These are phyloP conservation scores for Perccottus glenii DNA, from an alignment of 2,113 vertebrate genomes.

Conservation along the genomic window DNA sequence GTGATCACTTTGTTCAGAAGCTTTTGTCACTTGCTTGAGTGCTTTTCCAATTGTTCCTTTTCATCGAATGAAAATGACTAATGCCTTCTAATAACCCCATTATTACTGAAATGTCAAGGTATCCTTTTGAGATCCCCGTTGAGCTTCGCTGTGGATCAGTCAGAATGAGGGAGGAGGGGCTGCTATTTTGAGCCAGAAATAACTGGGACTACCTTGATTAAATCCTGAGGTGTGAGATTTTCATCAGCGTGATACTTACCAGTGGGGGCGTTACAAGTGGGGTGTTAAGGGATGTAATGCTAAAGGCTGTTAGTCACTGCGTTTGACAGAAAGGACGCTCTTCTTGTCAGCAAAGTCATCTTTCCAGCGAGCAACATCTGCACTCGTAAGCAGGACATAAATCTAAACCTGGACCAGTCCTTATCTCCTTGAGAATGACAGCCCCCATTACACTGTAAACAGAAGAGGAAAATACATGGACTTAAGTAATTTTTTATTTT, in stretches of 20 bases:
- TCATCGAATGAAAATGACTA: conserved; percentile 12
- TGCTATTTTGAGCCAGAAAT: conserved; percentile 43
- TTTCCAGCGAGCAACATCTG: conserved; percentile 61
- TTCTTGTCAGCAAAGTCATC: conserved; percentile 81
- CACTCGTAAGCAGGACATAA: conserved; percentile 70
- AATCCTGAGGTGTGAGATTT: conserved; percentile 68
- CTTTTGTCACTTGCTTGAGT: conserved; percentile 39
- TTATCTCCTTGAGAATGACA: conserved; percentile 60
- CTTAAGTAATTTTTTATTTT: conserved; percentile 10
- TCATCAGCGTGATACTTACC: conserved; percentile 59
- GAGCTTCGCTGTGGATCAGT: conserved; percentile 28
- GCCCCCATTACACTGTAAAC: conserved; percentile 45
- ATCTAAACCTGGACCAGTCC: conserved; percentile 60
- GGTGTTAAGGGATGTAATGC: conserved; percentile 5
- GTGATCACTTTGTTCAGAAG: no score
- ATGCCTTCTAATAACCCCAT: conserved; percentile 46
- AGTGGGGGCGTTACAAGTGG: conserved; percentile 40
- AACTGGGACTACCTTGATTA: conserved; percentile 62
- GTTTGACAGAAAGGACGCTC: conserved; percentile 64
- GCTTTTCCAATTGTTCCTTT: conserved; percentile 39
- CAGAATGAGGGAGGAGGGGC: not conserved
- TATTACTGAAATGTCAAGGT: conserved; percentile 44
- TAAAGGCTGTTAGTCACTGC: conserved; percentile 44
- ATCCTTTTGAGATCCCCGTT: conserved; percentile 41
- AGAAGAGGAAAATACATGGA: conserved; percentile 59